Percentiles rank a stretch among this genome's conserved stretches.
phyloP scores from a whole-genome alignment of 2,797 vertebrate genomes.

The Notolabrus celidotus region DNA sequence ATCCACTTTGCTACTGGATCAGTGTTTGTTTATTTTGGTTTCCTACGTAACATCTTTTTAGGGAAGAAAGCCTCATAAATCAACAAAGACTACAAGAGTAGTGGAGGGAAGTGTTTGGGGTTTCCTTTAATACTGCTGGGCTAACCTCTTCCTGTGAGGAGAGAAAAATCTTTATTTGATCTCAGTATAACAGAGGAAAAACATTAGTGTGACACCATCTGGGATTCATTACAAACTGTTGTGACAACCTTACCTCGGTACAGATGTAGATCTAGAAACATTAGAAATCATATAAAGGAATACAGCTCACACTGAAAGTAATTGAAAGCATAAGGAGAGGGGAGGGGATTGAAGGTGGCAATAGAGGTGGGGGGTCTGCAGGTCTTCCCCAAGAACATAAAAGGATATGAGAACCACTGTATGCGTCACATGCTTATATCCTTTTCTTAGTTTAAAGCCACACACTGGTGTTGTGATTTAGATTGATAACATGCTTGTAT shows the following conservation, averaged over 20 bases:
- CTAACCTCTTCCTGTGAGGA: neutral
- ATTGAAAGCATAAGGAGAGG: neutral
- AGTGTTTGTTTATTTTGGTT: slow-evolving; percentile 38
- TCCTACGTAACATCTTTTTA: slow-evolving; percentile 9
- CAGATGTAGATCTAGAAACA: neutral
- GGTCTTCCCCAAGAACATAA: neutral
- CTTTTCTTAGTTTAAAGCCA: too few species aligned
- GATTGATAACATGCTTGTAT: too few species aligned
- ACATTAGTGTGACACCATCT: neutral
- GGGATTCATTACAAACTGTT: neutral
- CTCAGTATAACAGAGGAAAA: neutral
- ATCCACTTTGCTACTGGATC: neutral
- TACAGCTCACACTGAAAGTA: neutral
- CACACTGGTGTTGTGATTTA: too few species aligned
- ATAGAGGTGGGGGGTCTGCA: neutral
- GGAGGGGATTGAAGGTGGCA: neutral
- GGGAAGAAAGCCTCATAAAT: slow-evolving; percentile 28
- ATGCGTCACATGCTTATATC: too few species aligned
- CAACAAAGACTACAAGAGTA: slow-evolving; percentile 16
- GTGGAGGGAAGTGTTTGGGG: slow-evolving; percentile 14
- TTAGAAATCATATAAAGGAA: neutral
- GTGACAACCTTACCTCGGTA: neutral
- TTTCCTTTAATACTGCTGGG: neutral
- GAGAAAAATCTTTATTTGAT: slow-evolving; percentile 5
- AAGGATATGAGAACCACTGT: neutral